Percentiles rank a stretch among this genome's conserved stretches.
These are phyloP conservation scores for Tetramorium bicarinatum DNA, from an alignment of 2,888 invertebrate genomes.

Conservation along the genomic window DNA sequence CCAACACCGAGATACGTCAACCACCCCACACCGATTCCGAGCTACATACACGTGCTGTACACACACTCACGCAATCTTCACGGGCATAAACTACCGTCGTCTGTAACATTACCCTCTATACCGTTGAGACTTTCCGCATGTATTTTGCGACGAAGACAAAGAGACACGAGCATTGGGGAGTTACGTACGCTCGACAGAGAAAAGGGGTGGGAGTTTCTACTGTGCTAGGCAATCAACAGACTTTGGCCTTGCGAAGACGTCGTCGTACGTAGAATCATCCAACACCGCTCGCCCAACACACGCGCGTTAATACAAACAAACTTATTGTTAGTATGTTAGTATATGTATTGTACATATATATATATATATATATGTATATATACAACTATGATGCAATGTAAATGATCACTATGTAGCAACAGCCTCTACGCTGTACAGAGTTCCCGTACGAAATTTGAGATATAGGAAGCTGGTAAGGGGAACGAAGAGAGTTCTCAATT, in stretches of 20 bases:
- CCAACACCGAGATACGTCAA: conserved; percentile 29
- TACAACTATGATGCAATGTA: conserved; percentile 17
- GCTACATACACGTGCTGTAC: conserved; percentile 7
- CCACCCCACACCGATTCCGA: conserved; percentile 21
- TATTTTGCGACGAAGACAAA: conserved; percentile 43
- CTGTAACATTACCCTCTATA: conserved; percentile 50
- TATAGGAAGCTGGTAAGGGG: not conserved
- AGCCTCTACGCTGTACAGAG: not conserved
- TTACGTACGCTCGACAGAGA: conserved; percentile 17
- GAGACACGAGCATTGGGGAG: conserved; percentile 23
- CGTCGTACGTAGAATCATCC: conserved; percentile 23
- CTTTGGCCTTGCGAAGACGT: conserved; percentile 25
- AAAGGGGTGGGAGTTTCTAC: conserved; percentile 1
- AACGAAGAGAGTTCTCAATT: not conserved
- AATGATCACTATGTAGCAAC: conserved; percentile 8
- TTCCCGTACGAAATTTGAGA: conserved; percentile 11
- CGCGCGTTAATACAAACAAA: conserved; percentile 2
- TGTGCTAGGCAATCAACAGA: conserved; percentile 41
- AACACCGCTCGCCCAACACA: not conserved
- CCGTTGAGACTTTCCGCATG: conserved; percentile 46
- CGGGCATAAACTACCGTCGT: conserved; percentile 43
- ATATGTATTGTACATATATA: not conserved
- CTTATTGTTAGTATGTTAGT: not conserved
- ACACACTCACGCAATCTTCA: conserved; percentile 51
- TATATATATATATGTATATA: not conserved